phyloP scores from a whole-genome alignment of 2,113 vertebrate species.

The Arvicanthis niloticus region DNA sequence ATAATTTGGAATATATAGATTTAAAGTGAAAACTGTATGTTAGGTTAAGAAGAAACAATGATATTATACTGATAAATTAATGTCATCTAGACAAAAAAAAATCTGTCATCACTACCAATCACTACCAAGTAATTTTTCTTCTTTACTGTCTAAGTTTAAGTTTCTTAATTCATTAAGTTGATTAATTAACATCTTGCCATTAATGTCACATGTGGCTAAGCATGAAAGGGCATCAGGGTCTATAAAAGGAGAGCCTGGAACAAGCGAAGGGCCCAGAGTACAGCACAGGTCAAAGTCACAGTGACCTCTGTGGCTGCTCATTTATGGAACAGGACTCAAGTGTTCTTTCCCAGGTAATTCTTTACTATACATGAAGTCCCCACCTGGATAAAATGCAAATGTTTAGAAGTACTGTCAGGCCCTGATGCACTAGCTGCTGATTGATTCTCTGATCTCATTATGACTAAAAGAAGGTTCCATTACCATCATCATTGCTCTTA shows the following conservation, averaged over 20 bases:
- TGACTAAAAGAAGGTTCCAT: no score
- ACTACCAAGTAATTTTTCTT: neutral
- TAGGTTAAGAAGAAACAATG: neutral
- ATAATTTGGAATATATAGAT: neutral
- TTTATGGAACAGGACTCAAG: accelerated
- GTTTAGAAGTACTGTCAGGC: no score
- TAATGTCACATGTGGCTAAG: neutral
- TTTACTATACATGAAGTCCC: neutral
- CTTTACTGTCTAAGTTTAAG: neutral
- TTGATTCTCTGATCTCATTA: accelerated
- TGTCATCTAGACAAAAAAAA: neutral
- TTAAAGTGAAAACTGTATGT: neutral
- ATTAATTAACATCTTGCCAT: neutral
- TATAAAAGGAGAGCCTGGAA: neutral
- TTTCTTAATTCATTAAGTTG: neutral
- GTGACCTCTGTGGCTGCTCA: neutral
- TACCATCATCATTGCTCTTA: neutral
- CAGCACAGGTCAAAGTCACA: neutral
- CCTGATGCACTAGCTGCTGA: neutral
- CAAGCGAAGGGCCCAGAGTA: accelerated
- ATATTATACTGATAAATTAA: neutral
- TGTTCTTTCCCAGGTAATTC: neutral
- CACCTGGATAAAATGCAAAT: neutral
- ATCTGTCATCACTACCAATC: no score
- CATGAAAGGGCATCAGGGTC: neutral